Conservation (phyloP, 2,113 vertebrate species). For the Vombatus ursinus region DNA sequence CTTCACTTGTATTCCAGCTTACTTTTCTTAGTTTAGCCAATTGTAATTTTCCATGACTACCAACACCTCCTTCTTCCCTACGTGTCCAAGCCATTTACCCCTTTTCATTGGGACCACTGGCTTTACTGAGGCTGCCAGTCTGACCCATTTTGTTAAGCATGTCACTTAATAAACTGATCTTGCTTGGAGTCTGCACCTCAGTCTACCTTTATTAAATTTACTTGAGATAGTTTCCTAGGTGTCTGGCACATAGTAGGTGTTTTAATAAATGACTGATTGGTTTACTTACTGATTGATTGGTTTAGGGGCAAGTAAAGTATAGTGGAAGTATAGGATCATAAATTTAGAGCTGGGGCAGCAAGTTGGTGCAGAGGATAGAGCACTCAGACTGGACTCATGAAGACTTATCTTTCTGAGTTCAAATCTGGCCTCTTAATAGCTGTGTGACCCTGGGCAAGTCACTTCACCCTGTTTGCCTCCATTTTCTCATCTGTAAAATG, state of each 20-base stretch:
- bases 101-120: not conserved
- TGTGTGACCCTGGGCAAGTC: not conserved
- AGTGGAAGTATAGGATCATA: no score
- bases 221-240: not conserved
- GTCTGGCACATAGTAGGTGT: no score
- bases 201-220: not conserved
- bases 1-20: not conserved
- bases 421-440: not conserved
- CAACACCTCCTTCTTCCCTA: not conserved
- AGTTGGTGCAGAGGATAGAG: no score
- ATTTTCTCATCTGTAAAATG: not conserved
- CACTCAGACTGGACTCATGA: no score
- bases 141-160: not conserved
- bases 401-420: not conserved
- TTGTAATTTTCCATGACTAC: not conserved
- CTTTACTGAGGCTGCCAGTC: not conserved
- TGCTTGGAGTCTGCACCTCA: not conserved
- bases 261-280: no score
- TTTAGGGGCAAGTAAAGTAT: no score
- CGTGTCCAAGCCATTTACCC: not conserved
- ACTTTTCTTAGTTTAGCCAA: not conserved
- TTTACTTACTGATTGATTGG: no score
- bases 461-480: not conserved
- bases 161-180: not conserved
- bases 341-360: not conserved